These are phyloP conservation scores for Quadroppia sp. DNA, from an alignment of 2,888 invertebrate species.

Conservation along the genomic window DNA sequence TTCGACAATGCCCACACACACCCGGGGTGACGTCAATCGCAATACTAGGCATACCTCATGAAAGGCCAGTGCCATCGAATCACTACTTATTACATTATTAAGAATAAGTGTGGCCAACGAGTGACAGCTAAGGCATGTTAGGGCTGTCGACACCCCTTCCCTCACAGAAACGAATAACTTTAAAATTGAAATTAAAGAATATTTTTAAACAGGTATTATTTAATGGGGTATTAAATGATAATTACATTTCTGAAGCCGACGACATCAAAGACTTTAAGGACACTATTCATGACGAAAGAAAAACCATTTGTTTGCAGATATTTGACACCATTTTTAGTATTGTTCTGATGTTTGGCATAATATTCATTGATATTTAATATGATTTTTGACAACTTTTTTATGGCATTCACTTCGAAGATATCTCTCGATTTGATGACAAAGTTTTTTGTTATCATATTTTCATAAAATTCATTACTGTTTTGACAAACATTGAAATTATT, in stretches of 20 bases:
- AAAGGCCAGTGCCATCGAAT: conserved; percentile 3
- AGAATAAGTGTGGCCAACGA: not conserved
- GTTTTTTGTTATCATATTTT: not conserved
- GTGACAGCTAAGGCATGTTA: conserved; percentile 18
- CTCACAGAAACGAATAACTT: conserved; percentile 7
- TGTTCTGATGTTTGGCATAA: not conserved
- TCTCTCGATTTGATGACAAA: not conserved
- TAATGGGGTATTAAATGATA: not conserved
- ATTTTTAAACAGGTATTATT: not conserved
- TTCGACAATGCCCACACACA: not conserved
- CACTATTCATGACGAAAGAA: not conserved
- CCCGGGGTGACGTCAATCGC: not conserved
- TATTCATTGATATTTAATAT: not conserved
- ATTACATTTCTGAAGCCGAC: conserved; percentile 12
- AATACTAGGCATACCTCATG: conserved; percentile 2
- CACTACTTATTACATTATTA: not conserved
- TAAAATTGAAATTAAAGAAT: not conserved
- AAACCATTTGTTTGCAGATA: not conserved
- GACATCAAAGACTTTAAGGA: not conserved
- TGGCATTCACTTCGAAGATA: not conserved
- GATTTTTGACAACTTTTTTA: not conserved
- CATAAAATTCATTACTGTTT: no score
- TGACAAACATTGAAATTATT: no score
- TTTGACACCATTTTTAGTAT: not conserved
- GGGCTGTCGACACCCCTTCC: not conserved